Evolutionary conservation across 2,113 vertebrate genomes (phyloP), one percentile per base, ranked within the genome.

Genomic region (Paratilapia polleni): DNA sequence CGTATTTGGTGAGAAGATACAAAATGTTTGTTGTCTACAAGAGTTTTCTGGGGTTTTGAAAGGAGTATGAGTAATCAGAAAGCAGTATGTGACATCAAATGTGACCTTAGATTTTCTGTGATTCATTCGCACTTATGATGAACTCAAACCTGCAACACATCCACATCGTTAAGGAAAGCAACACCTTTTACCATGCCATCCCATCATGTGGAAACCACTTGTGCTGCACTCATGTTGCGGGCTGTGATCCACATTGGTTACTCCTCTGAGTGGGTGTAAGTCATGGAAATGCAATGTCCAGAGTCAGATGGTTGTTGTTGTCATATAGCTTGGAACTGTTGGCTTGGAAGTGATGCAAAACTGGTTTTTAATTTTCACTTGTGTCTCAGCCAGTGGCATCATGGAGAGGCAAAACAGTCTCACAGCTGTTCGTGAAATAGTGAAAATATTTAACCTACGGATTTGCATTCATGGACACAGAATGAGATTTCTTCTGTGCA

Each of bases 31-130:
- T 73, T 26, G 31, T 34, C 62, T 24, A 8, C 10, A 19, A 19
- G 17, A 38, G 70, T 64, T 70, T 75, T 79, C 60, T 73, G 60
- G 36, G 60, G 80, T 13, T 49, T 19, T 66, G 12, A 7, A 41
- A 22, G 54, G 5, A 24, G 41, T 43, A 0, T 73, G 38, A 82
- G 38, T 57, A 43, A 49, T 26, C 5, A 5, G 60, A 47, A 43
- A 86, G 28, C n/a, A 34, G 58, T 49, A 28, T 52, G 22, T 62
- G 43, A 15, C 70, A 84, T 84, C 54, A 78, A 24, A 78, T 66
- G 36, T 61, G 22, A 66, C 78, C 60, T 78, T 56, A 36, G 41
- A 36, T 47, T 26, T 59, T 81, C 34, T 14, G 73, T 77, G 68
- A 81, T 56, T 77, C 43, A 62, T 81, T 77, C 56, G 41, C 78